Conservation (phyloP, 2,888 invertebrate genomes). For the Diarsia mendica region DNA sequence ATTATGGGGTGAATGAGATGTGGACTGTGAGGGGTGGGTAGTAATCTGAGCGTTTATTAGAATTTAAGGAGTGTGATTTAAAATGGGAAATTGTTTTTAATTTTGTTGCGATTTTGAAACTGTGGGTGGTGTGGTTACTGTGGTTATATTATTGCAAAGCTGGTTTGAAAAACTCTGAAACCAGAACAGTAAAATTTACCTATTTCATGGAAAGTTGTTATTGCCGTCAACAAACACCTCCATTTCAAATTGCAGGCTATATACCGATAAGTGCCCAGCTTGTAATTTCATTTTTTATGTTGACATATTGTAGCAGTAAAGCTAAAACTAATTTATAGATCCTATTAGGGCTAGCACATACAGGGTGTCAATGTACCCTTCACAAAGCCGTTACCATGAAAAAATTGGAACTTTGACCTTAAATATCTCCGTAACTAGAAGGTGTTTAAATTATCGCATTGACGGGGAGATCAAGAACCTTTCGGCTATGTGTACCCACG, state of each 20-base stretch:
- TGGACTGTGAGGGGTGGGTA: slow-evolving; percentile 23
- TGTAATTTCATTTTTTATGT: background rate
- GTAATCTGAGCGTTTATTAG: slow-evolving; percentile 50
- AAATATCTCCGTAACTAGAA: too few relatives aligned
- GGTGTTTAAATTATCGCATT: too few relatives aligned
- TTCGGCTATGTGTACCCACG: too few relatives aligned
- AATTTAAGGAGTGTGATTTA: slow-evolving; percentile 34
- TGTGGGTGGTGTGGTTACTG: too few relatives aligned
- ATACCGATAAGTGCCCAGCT: background rate
- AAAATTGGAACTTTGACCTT: too few relatives aligned
- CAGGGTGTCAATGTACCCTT: too few relatives aligned
- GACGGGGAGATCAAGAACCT: too few relatives aligned
- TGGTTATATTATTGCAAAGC: too few relatives aligned
- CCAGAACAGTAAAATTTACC: background rate
- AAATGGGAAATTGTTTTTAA: slow-evolving; percentile 26
- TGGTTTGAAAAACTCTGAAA: background rate
- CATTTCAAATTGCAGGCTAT: background rate
- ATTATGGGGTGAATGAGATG: slow-evolving; percentile 43
- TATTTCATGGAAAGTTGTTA: background rate
- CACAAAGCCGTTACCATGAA: too few relatives aligned
- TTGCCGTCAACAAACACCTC: background rate
- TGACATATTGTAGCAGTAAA: too few relatives aligned
- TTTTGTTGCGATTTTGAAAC: background rate
- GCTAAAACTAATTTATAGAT: background rate
- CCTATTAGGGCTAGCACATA: background rate